phyloP scores from a whole-genome alignment of 2,113 vertebrate genomes.

The Numenius arquata region DNA sequence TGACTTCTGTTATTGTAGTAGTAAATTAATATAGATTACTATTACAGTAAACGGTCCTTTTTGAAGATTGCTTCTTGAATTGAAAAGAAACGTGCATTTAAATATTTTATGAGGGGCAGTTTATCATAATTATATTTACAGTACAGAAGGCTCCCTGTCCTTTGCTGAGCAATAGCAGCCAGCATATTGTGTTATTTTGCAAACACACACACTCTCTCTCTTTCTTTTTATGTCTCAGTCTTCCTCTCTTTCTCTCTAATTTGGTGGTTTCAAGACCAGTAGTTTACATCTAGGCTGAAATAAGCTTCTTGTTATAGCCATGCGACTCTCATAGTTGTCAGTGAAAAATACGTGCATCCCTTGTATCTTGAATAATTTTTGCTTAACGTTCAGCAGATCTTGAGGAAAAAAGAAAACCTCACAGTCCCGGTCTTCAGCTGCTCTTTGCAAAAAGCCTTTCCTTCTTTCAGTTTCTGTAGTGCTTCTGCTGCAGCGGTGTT shows the following conservation, averaged over 20 bases:
- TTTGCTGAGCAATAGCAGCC: neutral
- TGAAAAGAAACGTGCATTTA: neutral
- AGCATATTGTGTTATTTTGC: neutral
- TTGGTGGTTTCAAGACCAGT: neutral
- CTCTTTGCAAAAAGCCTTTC: neutral
- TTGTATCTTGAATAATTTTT: neutral
- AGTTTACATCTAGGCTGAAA: neutral
- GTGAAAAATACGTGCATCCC: neutral
- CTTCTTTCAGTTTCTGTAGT: neutral
- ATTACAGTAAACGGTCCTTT: neutral
- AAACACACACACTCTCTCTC: neutral
- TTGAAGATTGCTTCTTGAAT: neutral
- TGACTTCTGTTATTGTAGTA: conserved; percentile 32
- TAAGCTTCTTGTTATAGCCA: neutral
- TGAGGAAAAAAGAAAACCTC: neutral
- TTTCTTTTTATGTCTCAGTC: neutral
- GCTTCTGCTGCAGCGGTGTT: neutral
- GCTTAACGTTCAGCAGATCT: neutral
- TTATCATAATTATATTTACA: neutral
- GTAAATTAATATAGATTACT: conserved; percentile 27
- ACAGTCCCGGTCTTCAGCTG: neutral
- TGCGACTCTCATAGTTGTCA: neutral
- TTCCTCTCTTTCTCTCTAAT: neutral
- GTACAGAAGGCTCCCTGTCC: neutral
- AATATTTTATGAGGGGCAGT: neutral